Conservation (phyloP, 2,113 vertebrate genomes). For the Eudorcas thomsonii region DNA sequence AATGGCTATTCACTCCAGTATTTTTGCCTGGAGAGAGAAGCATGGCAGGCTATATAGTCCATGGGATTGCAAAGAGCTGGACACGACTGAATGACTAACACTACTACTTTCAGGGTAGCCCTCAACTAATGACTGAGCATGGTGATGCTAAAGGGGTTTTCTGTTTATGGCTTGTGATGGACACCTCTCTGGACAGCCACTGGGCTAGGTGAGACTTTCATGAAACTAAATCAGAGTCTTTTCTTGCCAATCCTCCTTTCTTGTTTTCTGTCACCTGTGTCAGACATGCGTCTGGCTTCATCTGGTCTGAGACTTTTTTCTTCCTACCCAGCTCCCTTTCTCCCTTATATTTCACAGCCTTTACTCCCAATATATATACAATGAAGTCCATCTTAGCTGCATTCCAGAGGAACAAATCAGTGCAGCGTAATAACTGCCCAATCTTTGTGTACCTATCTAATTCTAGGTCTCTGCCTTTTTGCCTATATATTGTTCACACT, state of each 20-base stretch:
- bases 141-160: background rate
- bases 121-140: background rate
- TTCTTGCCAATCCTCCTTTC: background rate
- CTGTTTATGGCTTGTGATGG: background rate
- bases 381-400: background rate
- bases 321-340: background rate
- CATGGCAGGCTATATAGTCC: background rate
- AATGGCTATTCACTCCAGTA: background rate
- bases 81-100: background rate
- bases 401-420: background rate
- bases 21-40: background rate
- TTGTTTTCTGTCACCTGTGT: background rate
- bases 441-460: background rate
- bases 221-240: background rate
- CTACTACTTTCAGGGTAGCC: background rate
- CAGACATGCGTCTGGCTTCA: background rate
- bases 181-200: background rate
- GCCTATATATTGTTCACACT: background rate
- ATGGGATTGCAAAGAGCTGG: background rate
- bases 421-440: background rate
- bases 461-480: background rate
- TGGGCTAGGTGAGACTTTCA: background rate
- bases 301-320: background rate
- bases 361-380: background rate
- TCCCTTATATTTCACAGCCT: background rate